Conservation (phyloP, 2,797 vertebrate species). For the Carduelis carduelis region DNA sequence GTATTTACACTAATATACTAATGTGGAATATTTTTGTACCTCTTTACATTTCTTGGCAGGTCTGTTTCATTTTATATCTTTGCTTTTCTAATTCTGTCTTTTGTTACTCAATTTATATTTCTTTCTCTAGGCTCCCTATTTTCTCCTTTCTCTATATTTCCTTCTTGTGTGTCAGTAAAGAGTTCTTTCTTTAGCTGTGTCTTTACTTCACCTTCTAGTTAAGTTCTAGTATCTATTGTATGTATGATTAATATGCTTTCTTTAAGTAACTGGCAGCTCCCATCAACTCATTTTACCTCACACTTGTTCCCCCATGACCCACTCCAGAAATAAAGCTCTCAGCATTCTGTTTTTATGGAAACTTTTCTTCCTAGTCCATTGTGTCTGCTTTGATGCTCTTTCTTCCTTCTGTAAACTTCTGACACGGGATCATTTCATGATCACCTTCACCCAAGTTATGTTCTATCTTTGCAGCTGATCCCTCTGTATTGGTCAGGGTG, state of each 20-base stretch:
- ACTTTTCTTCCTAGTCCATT: neutral
- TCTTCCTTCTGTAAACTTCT: neutral
- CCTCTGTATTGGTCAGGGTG: neutral
- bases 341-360: neutral
- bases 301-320: neutral
- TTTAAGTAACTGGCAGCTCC: neutral
- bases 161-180: neutral
- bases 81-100: neutral
- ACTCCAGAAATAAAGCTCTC: neutral
- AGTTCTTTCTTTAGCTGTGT: neutral
- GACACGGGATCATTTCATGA: neutral
- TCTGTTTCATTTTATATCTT: neutral
- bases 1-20: too few relatives aligned
- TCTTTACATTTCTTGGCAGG: neutral
- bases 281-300: neutral
- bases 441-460: neutral
- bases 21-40: neutral
- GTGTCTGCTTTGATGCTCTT: slow-evolving; percentile 3
- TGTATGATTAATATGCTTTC: neutral
- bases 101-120: neutral
- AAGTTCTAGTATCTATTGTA: neutral
- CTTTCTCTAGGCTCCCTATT: neutral
- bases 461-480: neutral
- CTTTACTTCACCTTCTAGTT: neutral
- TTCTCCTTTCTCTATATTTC: neutral